Conservation (phyloP, 2,113 vertebrate species). For the Lamprotornis superbus region DNA sequence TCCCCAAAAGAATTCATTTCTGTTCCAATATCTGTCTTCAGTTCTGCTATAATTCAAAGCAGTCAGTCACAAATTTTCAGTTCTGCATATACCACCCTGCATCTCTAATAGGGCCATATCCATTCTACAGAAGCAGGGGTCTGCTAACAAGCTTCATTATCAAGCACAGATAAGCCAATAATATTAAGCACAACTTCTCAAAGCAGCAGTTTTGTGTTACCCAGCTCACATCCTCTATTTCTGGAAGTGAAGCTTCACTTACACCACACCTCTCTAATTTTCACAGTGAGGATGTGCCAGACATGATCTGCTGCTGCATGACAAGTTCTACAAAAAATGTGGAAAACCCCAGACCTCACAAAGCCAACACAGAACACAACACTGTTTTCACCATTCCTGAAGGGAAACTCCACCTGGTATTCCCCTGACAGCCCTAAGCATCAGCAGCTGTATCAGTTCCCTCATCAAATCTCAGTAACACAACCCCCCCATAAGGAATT, state of each 20-base stretch:
- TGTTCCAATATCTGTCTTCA: neutral
- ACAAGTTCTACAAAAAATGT: accelerated
- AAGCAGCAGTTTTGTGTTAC: neutral
- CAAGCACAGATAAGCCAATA: neutral
- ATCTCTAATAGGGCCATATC: neutral
- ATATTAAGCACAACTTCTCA: neutral
- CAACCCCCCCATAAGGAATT: neutral
- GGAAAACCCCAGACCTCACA: neutral
- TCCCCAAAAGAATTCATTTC: neutral
- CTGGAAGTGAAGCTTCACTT: neutral
- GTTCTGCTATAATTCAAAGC: neutral
- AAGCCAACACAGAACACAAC: neutral
- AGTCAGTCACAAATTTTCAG: neutral
- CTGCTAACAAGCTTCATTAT: neutral
- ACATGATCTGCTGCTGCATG: neutral
- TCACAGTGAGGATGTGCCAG: neutral
- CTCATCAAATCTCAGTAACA: neutral
- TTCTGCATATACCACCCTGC: neutral
- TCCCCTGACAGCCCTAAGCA: neutral
- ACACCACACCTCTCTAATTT: neutral
- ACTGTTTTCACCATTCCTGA: neutral
- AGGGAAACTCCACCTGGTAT: neutral
- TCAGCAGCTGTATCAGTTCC: neutral
- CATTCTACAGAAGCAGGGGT: neutral
- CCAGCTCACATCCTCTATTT: neutral